Conservation (phyloP, 2,113 vertebrate species). For the Choloepus hoffmanni region DNA sequence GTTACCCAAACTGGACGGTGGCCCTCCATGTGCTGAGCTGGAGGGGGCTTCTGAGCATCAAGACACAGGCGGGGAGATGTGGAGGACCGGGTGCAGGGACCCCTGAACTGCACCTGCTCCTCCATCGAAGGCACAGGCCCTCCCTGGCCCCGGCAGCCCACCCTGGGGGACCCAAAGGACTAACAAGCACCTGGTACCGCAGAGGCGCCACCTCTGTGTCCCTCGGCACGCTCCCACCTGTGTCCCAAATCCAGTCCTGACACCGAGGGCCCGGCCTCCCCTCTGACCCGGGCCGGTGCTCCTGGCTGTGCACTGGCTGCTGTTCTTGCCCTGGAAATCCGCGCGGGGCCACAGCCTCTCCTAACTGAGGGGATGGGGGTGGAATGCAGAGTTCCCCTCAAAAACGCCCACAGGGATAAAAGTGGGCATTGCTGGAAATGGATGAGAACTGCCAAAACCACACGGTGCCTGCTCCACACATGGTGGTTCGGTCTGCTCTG, state of each 20-base stretch:
- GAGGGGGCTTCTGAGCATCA: not conserved
- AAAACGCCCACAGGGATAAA: not conserved
- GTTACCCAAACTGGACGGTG: too few relatives aligned
- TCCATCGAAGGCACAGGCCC: not conserved
- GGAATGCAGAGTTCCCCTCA: not conserved
- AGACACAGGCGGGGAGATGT: too few relatives aligned
- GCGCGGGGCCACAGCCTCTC: not conserved
- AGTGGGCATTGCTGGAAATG: not conserved
- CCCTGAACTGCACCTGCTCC: not conserved
- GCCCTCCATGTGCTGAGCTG: too few relatives aligned
- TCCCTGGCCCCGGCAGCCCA: not conserved
- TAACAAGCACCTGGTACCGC: not conserved
- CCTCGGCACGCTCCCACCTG: not conserved
- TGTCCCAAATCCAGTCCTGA: not conserved
- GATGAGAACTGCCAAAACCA: too few relatives aligned
- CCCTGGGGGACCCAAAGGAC: not conserved
- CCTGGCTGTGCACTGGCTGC: too few relatives aligned
- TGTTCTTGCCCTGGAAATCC: not conserved
- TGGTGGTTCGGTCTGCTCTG: fast-evolving
- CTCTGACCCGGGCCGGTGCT: not conserved
- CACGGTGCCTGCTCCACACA: fast-evolving
- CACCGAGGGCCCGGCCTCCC: too few relatives aligned
- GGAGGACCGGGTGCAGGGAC: not conserved
- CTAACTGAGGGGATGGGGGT: not conserved
- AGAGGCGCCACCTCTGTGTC: not conserved